A percentile compares a stretch with the other conserved stretches of the same genome.
phyloP scores from a whole-genome alignment of 2,888 invertebrate genomes.

The Corbicula japonica region DNA sequence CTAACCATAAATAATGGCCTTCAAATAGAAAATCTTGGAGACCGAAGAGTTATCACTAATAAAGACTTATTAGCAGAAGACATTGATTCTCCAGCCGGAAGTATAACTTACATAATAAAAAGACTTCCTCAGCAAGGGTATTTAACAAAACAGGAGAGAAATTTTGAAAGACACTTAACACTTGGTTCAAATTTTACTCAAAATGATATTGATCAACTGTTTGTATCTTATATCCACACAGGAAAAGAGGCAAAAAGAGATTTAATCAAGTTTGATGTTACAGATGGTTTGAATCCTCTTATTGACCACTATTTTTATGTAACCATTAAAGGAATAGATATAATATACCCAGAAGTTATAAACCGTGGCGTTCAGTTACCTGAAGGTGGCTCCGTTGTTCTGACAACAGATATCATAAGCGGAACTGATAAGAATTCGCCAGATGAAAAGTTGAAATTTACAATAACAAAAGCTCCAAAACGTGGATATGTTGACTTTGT shows the following conservation, averaged over 20 bases:
- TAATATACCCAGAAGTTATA: slow-evolving; percentile 83
- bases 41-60: slow-evolving; percentile 82
- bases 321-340: slow-evolving; percentile 84
- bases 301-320: slow-evolving; percentile 85
- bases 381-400: slow-evolving; percentile 83
- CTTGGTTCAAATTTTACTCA: slow-evolving; percentile 85
- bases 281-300: slow-evolving; percentile 85
- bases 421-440: slow-evolving; percentile 84
- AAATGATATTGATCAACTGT: slow-evolving; percentile 82
- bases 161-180: slow-evolving; percentile 78
- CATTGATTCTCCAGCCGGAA: slow-evolving; percentile 83
- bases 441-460: slow-evolving; percentile 82
- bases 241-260: slow-evolving; percentile 84
- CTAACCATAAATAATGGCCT: slow-evolving; percentile 85
- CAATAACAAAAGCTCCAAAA: slow-evolving; percentile 83
- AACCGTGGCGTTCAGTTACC: slow-evolving; percentile 85
- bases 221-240: slow-evolving; percentile 83
- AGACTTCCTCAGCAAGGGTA: slow-evolving; percentile 83
- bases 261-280: slow-evolving; percentile 86
- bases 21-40: slow-evolving; percentile 82
- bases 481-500: slow-evolving; percentile 84
- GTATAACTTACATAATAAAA: slow-evolving; percentile 83
- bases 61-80: slow-evolving; percentile 84
- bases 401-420: slow-evolving; percentile 85
- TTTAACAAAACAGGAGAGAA: slow-evolving; percentile 71